Conservation (phyloP, 2,113 vertebrate genomes). For the Solenodon paradoxus region DNA sequence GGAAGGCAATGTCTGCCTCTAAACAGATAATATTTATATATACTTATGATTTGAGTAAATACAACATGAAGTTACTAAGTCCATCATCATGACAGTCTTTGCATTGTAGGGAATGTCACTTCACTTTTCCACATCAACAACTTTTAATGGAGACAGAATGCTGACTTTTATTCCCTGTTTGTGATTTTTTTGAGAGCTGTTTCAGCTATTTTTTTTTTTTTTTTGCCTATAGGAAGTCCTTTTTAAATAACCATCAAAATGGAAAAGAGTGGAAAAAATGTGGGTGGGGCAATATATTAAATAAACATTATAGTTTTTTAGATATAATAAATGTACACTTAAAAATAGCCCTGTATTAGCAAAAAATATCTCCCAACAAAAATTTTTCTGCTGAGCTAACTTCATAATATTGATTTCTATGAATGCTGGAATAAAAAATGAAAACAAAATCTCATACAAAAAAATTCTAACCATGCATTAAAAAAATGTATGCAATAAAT, state of each 20-base stretch:
- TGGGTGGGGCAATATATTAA: slow-evolving; percentile 32
- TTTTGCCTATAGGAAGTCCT: not conserved
- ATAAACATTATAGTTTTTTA: slow-evolving; percentile 41
- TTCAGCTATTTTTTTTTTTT: slow-evolving; percentile 46
- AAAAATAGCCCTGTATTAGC: slow-evolving; percentile 62
- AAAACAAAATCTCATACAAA: slow-evolving; percentile 41
- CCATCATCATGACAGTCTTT: not conserved
- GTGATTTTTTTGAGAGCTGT: slow-evolving; percentile 47
- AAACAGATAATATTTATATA: not conserved
- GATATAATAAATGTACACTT: slow-evolving; percentile 56
- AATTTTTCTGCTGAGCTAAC: slow-evolving; percentile 58
- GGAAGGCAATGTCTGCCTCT: not conserved
- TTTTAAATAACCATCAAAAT: slow-evolving; percentile 44
- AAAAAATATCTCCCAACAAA: slow-evolving; percentile 37
- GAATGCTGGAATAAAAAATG: slow-evolving; percentile 65
- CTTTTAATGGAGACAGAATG: slow-evolving; percentile 48
- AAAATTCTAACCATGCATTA: slow-evolving; percentile 43
- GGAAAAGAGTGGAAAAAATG: slow-evolving; percentile 25
- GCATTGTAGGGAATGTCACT: not conserved
- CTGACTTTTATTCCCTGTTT: slow-evolving; percentile 31
- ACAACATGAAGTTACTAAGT: not conserved
- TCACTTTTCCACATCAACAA: slow-evolving; percentile 37
- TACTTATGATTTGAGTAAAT: slow-evolving; percentile 1
- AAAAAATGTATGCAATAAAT: slow-evolving; percentile 60
- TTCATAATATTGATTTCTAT: slow-evolving; percentile 70